Evolutionary conservation across 2,888 invertebrate species (phyloP), one percentile per base, ranked within the genome.

Genomic region (Eupsilia transversa): DNA sequence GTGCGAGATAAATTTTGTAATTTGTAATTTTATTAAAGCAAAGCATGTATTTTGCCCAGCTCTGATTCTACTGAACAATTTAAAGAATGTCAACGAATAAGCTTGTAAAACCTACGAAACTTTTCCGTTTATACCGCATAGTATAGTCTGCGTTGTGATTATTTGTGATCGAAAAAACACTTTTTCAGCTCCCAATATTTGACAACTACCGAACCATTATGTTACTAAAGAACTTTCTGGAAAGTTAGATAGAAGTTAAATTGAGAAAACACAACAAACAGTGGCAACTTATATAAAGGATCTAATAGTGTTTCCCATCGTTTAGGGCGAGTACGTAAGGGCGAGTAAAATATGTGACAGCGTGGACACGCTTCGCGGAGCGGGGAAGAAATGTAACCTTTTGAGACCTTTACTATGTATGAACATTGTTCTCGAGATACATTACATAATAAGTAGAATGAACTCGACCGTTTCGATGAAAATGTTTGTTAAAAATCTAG

Each of bases 281-380:
- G 71, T 82, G 74, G 73, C 82, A 86, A 86, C 82, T 81, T 85
- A 84, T 79, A 87, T 84, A 86, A 79, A 86, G 85, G 82, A 74
- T 83, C 80, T 89, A 86, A 89, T 89, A 86, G 82, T 84, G 83
- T 80, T 83, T 87, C 80, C 86, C 83, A 88, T 89, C 90, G 88
- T 87, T 89, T 87, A 87, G 87, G 89, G 89, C 86, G 88, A 86
- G 88, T 67, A 80, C 72, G 82, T 82, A 85, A 90, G 92, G 91
- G 86, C 76, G 82, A 75, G 82, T 95, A 93, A 95, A 94, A 95
- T 95, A 95, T 95, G 95, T 94, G 95, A 94, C 95, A 92, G 91
- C 88, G 89, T 88, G 93, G 95, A 91, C 92, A 92, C 89, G 95
- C 95, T 94, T 88, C 87, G 90, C 87, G 91, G 87, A 93, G 94